Conservation (phyloP, 2,797 vertebrate genomes). For the Onychomys leucogaster region DNA sequence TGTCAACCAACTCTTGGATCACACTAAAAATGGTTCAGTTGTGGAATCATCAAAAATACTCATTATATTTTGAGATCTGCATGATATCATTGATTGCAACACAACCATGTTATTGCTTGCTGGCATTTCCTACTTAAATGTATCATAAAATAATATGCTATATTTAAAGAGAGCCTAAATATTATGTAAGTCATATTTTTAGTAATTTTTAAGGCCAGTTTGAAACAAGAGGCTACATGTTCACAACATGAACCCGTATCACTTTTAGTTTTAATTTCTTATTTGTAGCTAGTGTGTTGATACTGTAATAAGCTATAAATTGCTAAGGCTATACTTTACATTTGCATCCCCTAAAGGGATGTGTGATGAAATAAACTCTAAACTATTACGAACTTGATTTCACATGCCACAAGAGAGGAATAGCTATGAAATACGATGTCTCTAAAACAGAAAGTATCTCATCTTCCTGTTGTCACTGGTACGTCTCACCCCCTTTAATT, state of each 20-base stretch:
- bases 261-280: background rate
- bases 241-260: background rate
- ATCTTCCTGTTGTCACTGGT: conserved; percentile 31
- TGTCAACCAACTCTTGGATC: background rate
- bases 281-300: background rate
- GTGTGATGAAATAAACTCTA: background rate
- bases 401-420: background rate
- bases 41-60: conserved; percentile 11
- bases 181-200: background rate
- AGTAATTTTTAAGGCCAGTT: conserved; percentile 1
- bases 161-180: conserved; percentile 25
- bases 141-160: conserved; percentile 10
- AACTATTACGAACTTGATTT: background rate
- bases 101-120: background rate
- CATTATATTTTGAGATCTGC: background rate
- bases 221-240: background rate
- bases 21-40: background rate
- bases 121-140: background rate
- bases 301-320: background rate
- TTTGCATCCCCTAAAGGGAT: background rate
- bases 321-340: background rate
- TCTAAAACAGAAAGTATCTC: conserved; percentile 42
- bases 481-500: conserved; percentile 18
- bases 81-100: background rate
- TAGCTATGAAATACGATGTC: background rate